phyloP scores from a whole-genome alignment of 2,888 invertebrate genomes.

The Volucella inflata region DNA sequence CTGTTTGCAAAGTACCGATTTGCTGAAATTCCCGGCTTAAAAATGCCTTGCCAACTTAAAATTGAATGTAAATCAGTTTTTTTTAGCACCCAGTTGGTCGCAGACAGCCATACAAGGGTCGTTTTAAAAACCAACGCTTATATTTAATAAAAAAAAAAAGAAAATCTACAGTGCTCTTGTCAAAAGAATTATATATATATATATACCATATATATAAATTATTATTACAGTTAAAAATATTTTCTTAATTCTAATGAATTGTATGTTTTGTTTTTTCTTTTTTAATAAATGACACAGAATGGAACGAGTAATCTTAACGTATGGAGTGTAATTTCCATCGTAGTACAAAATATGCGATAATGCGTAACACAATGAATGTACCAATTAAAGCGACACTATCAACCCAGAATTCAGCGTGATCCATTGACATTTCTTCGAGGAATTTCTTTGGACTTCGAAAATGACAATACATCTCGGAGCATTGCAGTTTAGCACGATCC shows the following conservation, averaged over 20 bases:
- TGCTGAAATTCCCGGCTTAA: no score
- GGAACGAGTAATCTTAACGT: constrained; percentile 79
- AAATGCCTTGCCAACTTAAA: no score
- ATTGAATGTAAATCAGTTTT: no score
- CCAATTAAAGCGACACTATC: constrained; percentile 92
- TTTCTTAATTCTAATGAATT: constrained; percentile 8
- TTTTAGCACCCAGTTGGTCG: no score
- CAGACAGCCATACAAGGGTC: no score
- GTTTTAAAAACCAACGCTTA: constrained; percentile 1
- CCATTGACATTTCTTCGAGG: constrained; percentile 93
- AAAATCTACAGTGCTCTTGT: constrained; percentile 2
- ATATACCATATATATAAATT: constrained; percentile 23
- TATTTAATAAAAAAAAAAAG: not conserved
- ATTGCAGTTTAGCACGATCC: constrained; percentile 91
- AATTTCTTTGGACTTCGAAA: constrained; percentile 92
- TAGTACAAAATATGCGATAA: constrained; percentile 92
- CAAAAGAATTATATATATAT: constrained; percentile 4
- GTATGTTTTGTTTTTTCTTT: not conserved
- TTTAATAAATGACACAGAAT: not conserved
- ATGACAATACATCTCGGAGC: constrained; percentile 92
- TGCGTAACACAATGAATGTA: constrained; percentile 91
- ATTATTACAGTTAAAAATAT: constrained; percentile 19
- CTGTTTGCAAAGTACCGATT: no score
- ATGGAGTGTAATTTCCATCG: constrained; percentile 89
- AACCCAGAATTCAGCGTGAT: constrained; percentile 90